Conservation (phyloP, 1,140 invertebrate genomes). For the Bombus consobrinus region DNA sequence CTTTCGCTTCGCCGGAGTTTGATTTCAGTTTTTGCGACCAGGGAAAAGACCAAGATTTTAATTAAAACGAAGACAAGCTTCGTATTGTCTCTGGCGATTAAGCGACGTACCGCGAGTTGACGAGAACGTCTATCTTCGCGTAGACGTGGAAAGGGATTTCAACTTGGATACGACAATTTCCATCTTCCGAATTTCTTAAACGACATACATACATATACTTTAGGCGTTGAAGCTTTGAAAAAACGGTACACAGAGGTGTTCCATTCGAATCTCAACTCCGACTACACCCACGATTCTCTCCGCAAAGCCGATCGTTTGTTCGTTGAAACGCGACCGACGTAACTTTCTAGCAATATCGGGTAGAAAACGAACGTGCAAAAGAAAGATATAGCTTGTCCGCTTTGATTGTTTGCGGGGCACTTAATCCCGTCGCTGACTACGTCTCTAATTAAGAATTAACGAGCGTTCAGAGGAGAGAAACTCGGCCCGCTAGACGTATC, state of each 20-base stretch:
- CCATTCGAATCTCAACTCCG: not conserved
- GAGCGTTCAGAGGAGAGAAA: constrained; percentile 8
- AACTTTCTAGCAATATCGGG: too few relatives aligned
- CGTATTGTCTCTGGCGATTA: not conserved
- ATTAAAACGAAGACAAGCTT: not conserved
- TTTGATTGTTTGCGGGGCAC: not conserved
- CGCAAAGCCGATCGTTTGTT: not conserved
- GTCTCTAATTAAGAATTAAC: constrained; percentile 40
- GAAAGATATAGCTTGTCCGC: not conserved
- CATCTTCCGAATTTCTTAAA: not conserved
- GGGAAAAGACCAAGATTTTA: not conserved
- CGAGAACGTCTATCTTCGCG: not conserved
- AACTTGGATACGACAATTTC: not conserved
- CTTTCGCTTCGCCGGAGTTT: not conserved
- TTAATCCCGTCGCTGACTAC: not conserved
- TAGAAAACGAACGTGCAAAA: not conserved
- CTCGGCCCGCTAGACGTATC: constrained; percentile 6
- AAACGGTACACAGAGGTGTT: too few relatives aligned
- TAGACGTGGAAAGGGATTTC: not conserved
- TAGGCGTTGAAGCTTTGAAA: too few relatives aligned
- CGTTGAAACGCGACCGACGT: too few relatives aligned
- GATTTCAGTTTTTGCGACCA: not conserved
- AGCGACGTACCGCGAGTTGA: not conserved
- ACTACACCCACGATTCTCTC: not conserved
- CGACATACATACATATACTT: too few relatives aligned